A percentile compares a stretch with the other conserved stretches of the same genome.
phyloP scores from a whole-genome alignment of 2,888 invertebrate species.

The Nebria salina region DNA sequence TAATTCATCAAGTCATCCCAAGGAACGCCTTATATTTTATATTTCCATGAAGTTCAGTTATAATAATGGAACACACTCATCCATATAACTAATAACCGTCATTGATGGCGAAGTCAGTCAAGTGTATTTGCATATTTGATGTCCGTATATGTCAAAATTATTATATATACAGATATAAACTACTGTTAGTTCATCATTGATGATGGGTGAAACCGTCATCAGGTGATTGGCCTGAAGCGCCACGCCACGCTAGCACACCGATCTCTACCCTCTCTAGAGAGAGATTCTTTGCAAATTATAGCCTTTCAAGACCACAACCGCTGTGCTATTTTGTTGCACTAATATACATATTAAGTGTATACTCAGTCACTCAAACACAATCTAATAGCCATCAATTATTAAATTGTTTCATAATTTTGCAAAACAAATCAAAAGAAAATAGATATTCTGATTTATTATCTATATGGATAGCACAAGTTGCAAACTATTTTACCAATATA shows the following conservation, averaged over 20 bases:
- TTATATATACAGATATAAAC: constrained; percentile 1
- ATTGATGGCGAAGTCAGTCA: not conserved
- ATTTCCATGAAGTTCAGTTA: not conserved
- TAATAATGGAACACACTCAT: not conserved
- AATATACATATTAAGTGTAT: constrained; percentile 1
- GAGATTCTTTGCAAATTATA: not conserved
- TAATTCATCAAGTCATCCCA: not conserved
- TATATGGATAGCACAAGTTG: not conserved
- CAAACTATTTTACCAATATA: no score
- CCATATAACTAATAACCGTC: not conserved
- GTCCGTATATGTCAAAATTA: constrained; percentile 1
- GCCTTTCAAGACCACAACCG: constrained; percentile 1
- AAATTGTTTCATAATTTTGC: constrained; percentile 1
- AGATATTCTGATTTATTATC: not conserved
- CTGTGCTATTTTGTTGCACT: not conserved
- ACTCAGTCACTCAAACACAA: constrained; percentile 1
- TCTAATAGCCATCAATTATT: constrained; percentile 1
- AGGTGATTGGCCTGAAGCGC: constrained; percentile 1
- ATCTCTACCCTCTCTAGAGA: not conserved
- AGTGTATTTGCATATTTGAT: not conserved
- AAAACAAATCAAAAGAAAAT: not conserved
- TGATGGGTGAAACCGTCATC: not conserved
- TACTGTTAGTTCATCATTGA: constrained; percentile 1
- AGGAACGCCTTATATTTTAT: not conserved
- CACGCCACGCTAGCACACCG: not conserved